Conservation (phyloP, 2,797 vertebrate genomes). For the Centroberyx gerrardi region DNA sequence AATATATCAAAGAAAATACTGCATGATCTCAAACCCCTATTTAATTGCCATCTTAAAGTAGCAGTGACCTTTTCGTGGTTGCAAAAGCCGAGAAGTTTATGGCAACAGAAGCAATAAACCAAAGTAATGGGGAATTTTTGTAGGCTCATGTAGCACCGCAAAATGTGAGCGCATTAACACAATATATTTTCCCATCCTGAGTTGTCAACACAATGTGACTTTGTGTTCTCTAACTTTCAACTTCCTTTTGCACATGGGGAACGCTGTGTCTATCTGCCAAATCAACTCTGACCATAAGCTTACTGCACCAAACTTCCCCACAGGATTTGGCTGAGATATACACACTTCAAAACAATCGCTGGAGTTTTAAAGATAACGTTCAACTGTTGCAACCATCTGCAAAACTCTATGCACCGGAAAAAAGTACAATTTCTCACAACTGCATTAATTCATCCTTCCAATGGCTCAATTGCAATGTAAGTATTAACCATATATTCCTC, state of each 20-base stretch:
- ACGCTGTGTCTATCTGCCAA: constrained; percentile 27
- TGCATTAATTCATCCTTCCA: background rate
- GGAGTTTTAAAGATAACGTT: constrained; percentile 19
- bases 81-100: constrained; percentile 52
- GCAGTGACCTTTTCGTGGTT: constrained; percentile 52
- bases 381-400: background rate
- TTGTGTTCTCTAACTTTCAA: constrained; percentile 40
- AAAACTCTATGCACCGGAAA: constrained; percentile 5
- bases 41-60: constrained; percentile 57
- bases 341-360: constrained; percentile 34
- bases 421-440: background rate
- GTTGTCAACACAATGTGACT: constrained; percentile 23
- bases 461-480: background rate
- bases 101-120: constrained; percentile 53
- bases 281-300: constrained; percentile 24
- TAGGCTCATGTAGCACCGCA: constrained; percentile 11
- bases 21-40: constrained; percentile 32
- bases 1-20: constrained; percentile 37
- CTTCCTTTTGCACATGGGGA: background rate
- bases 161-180: constrained; percentile 29
- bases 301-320: constrained; percentile 13
- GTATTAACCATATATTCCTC: background rate
- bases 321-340: constrained; percentile 25
- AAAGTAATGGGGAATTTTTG: constrained; percentile 42
- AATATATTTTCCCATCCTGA: constrained; percentile 27